Percentiles rank a stretch among this genome's conserved stretches.
Conservation (phyloP, 1,140 invertebrate species). For the Polypedilum pembai region DNA sequence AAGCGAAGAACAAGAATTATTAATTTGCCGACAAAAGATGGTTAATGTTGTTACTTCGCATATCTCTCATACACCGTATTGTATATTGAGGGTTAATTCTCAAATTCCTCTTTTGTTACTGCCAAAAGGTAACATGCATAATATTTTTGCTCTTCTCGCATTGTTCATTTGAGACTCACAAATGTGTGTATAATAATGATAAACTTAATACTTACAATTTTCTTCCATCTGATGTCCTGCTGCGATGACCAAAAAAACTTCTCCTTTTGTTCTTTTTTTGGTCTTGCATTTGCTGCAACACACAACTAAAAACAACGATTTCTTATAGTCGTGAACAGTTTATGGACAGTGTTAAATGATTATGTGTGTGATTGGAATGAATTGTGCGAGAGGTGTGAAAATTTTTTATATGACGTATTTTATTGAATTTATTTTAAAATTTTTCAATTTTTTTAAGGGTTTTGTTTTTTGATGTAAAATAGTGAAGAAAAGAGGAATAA, state of each 20-base stretch:
- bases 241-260: neutral
- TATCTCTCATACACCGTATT: neutral
- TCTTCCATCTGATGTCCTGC: neutral
- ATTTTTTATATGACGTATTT: too few relatives aligned
- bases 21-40: slow-evolving; percentile 5
- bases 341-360: too few relatives aligned
- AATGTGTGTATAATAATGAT: neutral
- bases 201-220: slow-evolving; percentile 4
- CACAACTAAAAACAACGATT: too few relatives aligned
- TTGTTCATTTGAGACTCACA: neutral
- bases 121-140: neutral
- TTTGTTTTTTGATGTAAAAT: too few relatives aligned
- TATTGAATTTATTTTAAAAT: too few relatives aligned
- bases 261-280: neutral
- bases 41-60: neutral
- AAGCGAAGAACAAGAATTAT: neutral
- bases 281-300: too few relatives aligned
- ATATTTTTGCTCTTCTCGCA: neutral
- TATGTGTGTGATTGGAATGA: too few relatives aligned
- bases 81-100: neutral
- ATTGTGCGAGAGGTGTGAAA: too few relatives aligned
- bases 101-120: neutral
- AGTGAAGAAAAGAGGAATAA: too few relatives aligned
- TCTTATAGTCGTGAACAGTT: too few relatives aligned
- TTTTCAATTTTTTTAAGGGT: too few relatives aligned